Conservation (phyloP, 2,888 invertebrate genomes). For the Stictocephala bisonia region DNA sequence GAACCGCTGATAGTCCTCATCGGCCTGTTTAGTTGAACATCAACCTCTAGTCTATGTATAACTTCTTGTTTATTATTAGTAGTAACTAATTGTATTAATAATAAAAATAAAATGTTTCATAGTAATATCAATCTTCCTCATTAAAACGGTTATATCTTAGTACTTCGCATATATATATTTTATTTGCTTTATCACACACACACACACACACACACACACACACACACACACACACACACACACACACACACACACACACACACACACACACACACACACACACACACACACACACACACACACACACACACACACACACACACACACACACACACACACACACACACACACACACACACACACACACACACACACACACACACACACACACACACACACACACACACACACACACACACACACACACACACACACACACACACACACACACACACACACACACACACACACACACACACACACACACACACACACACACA, state of each 20-base stretch:
- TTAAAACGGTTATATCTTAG: background rate
- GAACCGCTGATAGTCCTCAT: too few relatives aligned
- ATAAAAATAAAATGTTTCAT: too few relatives aligned
- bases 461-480: background rate
- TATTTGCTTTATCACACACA: too few relatives aligned
- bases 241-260: slow-evolving; percentile 31
- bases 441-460: background rate
- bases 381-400: background rate
- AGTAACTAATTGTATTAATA: too few relatives aligned
- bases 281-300: slow-evolving; percentile 30
- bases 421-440: background rate
- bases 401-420: background rate
- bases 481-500: background rate
- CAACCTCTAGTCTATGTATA: too few relatives aligned
- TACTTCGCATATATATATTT: background rate
- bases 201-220: background rate
- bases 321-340: background rate
- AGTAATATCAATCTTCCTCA: too few relatives aligned
- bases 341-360: background rate
- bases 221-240: slow-evolving; percentile 23
- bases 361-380: background rate
- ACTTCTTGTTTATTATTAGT: too few relatives aligned
- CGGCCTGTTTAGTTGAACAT: too few relatives aligned
- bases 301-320: slow-evolving; percentile 1
- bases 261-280: slow-evolving; percentile 30